These are phyloP conservation scores for Siniperca obscura DNA, from an alignment of 2,797 vertebrate species.

Conservation along the genomic window DNA sequence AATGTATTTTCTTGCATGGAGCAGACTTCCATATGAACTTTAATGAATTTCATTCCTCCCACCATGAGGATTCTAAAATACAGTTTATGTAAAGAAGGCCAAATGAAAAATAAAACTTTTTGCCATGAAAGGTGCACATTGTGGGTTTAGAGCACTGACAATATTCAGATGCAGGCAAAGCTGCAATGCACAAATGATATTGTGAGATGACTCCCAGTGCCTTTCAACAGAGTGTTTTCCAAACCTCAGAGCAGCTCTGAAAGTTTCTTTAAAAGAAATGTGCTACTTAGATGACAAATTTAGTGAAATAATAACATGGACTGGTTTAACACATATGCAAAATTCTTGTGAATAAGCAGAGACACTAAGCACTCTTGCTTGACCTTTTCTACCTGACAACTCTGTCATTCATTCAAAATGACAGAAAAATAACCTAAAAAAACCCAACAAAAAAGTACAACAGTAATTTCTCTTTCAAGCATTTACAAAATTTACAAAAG, in stretches of 20 bases:
- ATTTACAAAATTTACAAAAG: slow-evolving; percentile 88
- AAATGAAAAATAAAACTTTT: slow-evolving; percentile 47
- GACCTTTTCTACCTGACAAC: slow-evolving; percentile 53
- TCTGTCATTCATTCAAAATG: slow-evolving; percentile 47
- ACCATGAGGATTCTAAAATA: slow-evolving; percentile 55
- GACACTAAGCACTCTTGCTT: slow-evolving; percentile 51
- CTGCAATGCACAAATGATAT: slow-evolving; percentile 32
- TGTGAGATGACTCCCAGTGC: slow-evolving; percentile 18
- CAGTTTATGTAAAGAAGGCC: slow-evolving; percentile 46
- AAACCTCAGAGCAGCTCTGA: slow-evolving; percentile 32
- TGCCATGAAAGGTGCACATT: slow-evolving; percentile 33
- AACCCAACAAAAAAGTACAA: slow-evolving; percentile 60
- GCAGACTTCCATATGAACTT: slow-evolving; percentile 13
- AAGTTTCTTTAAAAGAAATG: slow-evolving; percentile 37
- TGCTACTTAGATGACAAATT: slow-evolving; percentile 34
- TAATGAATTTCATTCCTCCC: slow-evolving; percentile 47
- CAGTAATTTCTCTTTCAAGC: slow-evolving; percentile 79
- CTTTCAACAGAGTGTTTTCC: slow-evolving; percentile 35
- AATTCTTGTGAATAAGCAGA: slow-evolving; percentile 43
- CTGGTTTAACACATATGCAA: slow-evolving; percentile 38
- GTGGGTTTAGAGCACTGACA: slow-evolving; percentile 18
- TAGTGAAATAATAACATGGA: slow-evolving; percentile 40
- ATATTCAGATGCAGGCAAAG: slow-evolving; percentile 23
- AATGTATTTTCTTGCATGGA: background rate
- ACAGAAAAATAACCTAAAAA: slow-evolving; percentile 24